A percentile compares a stretch with the other conserved stretches of the same genome.
phyloP scores from a whole-genome alignment of 2,113 vertebrate genomes.

The Lota lota region DNA sequence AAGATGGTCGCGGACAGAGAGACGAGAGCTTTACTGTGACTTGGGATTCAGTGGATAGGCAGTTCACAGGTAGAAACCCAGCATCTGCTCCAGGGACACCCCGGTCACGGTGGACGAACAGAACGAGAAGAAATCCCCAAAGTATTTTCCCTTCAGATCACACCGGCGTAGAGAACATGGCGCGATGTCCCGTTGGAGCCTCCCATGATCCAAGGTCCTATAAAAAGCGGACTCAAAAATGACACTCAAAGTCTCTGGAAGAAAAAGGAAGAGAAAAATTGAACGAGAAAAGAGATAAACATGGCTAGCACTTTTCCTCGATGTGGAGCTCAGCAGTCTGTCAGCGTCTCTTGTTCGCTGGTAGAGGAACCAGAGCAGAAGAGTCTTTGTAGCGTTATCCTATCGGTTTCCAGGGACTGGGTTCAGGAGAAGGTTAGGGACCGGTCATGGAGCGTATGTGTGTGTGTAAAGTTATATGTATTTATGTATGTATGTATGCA shows the following conservation, averaged over 20 bases:
- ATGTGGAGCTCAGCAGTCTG: conserved; percentile 14
- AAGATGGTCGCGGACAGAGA: no score
- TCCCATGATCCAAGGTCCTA: no score
- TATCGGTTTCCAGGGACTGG: conserved; percentile 68
- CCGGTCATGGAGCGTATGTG: not conserved
- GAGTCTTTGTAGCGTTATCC: conserved; percentile 51
- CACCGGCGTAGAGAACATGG: not conserved
- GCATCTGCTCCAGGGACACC: no score
- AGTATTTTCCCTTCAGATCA: not conserved
- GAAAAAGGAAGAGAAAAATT: conserved; percentile 9
- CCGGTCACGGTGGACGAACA: no score
- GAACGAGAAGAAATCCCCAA: no score
- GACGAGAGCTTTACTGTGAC: no score
- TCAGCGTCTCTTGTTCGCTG: conserved; percentile 23
- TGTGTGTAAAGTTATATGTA: not conserved
- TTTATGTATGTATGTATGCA: not conserved
- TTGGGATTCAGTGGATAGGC: no score
- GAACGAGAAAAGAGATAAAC: conserved; percentile 2
- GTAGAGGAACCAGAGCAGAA: conserved; percentile 37
- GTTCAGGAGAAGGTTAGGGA: conserved; percentile 22
- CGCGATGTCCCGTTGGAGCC: no score
- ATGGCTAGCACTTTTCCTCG: conserved; percentile 35
- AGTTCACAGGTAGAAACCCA: no score
- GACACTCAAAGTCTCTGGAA: not conserved
- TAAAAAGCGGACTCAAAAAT: not conserved